Conservation (phyloP, 2,113 vertebrate genomes). For the Campylomormyrus numenius region DNA sequence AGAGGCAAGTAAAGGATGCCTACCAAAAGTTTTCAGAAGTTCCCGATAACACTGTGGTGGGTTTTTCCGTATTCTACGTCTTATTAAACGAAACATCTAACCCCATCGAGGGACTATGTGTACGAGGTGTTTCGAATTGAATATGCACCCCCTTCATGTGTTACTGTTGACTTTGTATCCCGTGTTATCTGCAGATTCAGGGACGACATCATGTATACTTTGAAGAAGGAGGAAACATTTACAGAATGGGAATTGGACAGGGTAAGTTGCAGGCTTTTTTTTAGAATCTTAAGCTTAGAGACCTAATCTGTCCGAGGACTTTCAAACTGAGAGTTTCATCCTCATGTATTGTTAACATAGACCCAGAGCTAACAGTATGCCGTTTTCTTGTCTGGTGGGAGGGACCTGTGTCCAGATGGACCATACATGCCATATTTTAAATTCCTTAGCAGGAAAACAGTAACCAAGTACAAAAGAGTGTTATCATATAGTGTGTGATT, state of each 20-base stretch:
- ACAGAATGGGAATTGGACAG: constrained; percentile 50
- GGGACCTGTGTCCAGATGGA: not conserved
- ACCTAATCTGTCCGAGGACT: not conserved
- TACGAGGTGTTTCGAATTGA: not conserved
- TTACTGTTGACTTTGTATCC: not conserved
- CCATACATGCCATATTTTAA: not conserved
- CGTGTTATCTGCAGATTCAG: constrained; percentile 58
- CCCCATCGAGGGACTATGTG: not conserved
- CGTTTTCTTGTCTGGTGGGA: not conserved
- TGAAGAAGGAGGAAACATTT: constrained; percentile 71
- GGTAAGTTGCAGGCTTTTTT: constrained; percentile 51
- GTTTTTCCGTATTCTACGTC: constrained; percentile 25
- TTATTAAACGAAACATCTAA: not conserved
- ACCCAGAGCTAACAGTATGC: not conserved
- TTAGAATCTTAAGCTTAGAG: not conserved
- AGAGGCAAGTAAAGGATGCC: constrained; percentile 56
- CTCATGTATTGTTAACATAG: not conserved
- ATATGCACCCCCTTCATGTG: not conserved
- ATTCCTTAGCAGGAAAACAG: not conserved
- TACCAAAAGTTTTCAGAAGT: constrained; percentile 48
- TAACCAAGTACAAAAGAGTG: not conserved
- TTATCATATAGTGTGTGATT: not conserved
- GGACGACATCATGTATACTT: constrained; percentile 73
- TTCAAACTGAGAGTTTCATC: not conserved
- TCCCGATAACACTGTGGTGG: constrained; percentile 60